Evolutionary conservation across 1,140 invertebrate genomes (phyloP), one percentile per base, ranked within the genome.

Genomic region (Lineus longissimus): DNA sequence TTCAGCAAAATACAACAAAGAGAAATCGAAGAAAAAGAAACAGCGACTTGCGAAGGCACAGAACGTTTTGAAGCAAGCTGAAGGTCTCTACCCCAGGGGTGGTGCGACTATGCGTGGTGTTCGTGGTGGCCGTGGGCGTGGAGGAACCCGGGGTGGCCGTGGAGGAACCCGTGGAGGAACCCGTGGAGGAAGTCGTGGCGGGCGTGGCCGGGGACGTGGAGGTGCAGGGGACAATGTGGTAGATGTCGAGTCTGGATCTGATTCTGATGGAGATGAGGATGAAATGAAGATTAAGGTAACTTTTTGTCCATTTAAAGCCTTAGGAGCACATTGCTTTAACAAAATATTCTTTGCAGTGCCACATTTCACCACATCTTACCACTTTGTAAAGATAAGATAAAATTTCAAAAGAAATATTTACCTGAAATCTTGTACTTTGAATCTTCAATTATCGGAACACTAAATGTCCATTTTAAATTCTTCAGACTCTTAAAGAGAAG

Each of bases 1-100:
- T 73, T 11, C 55, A 81, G 80, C 76, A 25, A 81, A 82, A 66
- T 82, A 82, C 65, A 82, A 82, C 67, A 80, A 82, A 67, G 77
- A 80, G 56, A 78, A 70, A 31, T 75, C 78, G 11, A 69, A 61
- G 27, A 74, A 77, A 36, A 78, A 80, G 64, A 80, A 81, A 55
- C 75, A 71, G 47, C 73, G 73, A 55, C 73, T 4, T 47, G 62
- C 41, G 60, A 55, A 73, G 59, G 64, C 62, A 29, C 41, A 65
- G 54, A 67, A 67, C 25, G 54, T 45, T 33, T 7, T n/a, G 7
- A 19, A 45, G 25, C 43, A 41, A 22, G 27, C 45, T 22, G 30
- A 22, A 43, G 23, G 2, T 4, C 23, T 27, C 6, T 43, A 2
- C 25, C 2, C 13, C 13, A 17, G 11, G 40, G 43, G 2, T 4